Evolutionary conservation across 2,797 vertebrate species (phyloP).

Genomic region (Sciaenops ocellatus): DNA sequence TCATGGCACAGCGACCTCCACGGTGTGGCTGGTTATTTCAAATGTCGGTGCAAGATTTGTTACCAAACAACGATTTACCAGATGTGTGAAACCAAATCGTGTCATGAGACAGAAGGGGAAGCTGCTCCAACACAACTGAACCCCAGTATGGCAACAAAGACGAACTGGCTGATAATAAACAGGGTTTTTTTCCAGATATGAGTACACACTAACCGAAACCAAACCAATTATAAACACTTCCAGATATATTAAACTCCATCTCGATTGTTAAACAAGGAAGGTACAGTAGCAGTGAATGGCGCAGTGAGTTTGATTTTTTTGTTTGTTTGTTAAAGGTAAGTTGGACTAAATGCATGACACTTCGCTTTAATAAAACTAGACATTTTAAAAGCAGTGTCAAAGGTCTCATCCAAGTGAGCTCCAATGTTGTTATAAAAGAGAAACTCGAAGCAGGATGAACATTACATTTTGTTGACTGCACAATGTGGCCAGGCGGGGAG

Average conservation of each 20-base stretch:
- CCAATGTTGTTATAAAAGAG: background rate
- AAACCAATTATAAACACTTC: background rate
- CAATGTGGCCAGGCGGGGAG: conserved; percentile 73
- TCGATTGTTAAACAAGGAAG: background rate
- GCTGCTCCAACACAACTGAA: background rate
- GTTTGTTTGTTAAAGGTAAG: conserved; percentile 17
- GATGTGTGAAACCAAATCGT: conserved; percentile 33
- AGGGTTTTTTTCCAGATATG: background rate
- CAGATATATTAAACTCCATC: rapidly evolving
- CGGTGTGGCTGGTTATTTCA: background rate
- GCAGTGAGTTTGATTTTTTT: conserved; percentile 24
- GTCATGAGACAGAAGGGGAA: conserved; percentile 64
- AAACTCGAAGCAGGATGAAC: background rate
- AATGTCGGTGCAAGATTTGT: background rate
- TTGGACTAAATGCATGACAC: background rate
- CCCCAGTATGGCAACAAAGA: conserved; percentile 19
- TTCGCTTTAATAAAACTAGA: background rate
- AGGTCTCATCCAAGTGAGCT: background rate
- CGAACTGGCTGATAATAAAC: background rate
- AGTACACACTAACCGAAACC: background rate
- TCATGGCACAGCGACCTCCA: background rate
- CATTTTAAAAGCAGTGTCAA: background rate
- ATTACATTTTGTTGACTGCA: conserved; percentile 22
- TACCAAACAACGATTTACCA: conserved; percentile 1
- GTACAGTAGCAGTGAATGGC: conserved; percentile 1